Evolutionary conservation across 1,140 invertebrate genomes (phyloP), one percentile per base, ranked within the genome.

Genomic region (Bombus vancouverensis): DNA sequence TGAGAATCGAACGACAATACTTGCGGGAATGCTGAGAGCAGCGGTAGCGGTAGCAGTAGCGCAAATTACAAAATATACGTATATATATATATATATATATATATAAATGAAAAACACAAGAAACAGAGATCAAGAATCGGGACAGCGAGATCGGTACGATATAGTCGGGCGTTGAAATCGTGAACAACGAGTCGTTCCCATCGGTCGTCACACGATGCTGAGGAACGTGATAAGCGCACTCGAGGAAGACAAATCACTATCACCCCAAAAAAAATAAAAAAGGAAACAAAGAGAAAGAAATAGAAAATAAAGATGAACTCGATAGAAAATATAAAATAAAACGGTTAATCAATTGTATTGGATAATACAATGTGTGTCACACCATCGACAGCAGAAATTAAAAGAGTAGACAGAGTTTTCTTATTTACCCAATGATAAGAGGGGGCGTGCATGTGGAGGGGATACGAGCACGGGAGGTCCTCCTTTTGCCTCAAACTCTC

Each of bases 401-500:
- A 84, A 79, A 84, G 13, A 80, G 42, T 80, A 80, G 44, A 81
- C 89, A 88, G 89, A 92, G 87, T 91, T 65, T 78, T 94, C 92
- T 95, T 95, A 96, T 95, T 96, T 96, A 97, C 96, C 96, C 96
- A 97, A 95, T 97, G 96, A 95, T 96, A 97, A 95, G 96, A 96
- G 94, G 96, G 96, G 85, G 94, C 93, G 94, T 95, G 95, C 96
- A 98, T 97, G 94, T 98, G 97, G 93, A 98, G 97, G 93, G 97
- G 97, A 96, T 97, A 98, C 93, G 97, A 97, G 96, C 97, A 98
- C 94, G 97, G 97, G 92, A 98, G 96, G 94, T 98, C 97, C 95
- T 98, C 97, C 94, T 97, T 97, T 95, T 98, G 97, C 93, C 98
- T 96, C 94, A 98, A 97, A 95, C 97, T 97, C 96, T 98, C 98